phyloP scores from a whole-genome alignment of 2,888 invertebrate genomes.

The Tanytarsus gracilentus region DNA sequence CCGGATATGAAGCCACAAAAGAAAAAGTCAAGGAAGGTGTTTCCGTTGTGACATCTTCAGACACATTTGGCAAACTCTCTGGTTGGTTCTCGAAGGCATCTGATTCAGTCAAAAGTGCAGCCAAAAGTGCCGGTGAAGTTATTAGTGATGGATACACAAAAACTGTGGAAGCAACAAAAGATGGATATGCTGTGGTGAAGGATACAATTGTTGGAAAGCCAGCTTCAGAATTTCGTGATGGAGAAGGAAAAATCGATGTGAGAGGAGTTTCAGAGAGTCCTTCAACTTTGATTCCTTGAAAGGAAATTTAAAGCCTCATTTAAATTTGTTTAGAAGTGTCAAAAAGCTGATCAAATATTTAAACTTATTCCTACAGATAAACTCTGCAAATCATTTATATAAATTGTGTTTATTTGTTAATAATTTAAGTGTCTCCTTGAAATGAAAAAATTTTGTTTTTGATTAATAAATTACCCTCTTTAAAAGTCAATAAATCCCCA shows the following conservation, averaged over 20 bases:
- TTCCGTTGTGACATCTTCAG: not conserved
- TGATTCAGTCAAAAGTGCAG: conserved; percentile 3
- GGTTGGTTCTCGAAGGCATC: not conserved
- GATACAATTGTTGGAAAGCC: not conserved
- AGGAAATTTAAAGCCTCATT: not conserved
- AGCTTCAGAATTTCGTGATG: not conserved
- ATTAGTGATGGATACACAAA: not conserved
- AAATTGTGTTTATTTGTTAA: too few species aligned
- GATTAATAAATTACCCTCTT: too few species aligned
- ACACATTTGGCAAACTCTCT: not conserved
- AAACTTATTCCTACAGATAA: too few species aligned
- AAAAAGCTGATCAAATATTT: too few species aligned
- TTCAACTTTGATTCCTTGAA: not conserved
- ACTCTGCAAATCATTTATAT: too few species aligned
- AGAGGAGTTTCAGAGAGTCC: not conserved
- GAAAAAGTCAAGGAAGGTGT: conserved; percentile 1
- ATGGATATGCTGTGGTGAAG: not conserved
- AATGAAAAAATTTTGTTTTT: too few species aligned
- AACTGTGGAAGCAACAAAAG: not conserved
- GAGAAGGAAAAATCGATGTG: not conserved
- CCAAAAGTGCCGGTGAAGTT: not conserved
- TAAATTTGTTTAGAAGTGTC: too few species aligned
- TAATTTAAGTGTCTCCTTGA: too few species aligned
- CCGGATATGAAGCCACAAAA: too few species aligned
- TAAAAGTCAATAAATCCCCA: too few species aligned